Conservation (phyloP, 2,888 invertebrate species). For the Alviniconcha strummeri region DNA sequence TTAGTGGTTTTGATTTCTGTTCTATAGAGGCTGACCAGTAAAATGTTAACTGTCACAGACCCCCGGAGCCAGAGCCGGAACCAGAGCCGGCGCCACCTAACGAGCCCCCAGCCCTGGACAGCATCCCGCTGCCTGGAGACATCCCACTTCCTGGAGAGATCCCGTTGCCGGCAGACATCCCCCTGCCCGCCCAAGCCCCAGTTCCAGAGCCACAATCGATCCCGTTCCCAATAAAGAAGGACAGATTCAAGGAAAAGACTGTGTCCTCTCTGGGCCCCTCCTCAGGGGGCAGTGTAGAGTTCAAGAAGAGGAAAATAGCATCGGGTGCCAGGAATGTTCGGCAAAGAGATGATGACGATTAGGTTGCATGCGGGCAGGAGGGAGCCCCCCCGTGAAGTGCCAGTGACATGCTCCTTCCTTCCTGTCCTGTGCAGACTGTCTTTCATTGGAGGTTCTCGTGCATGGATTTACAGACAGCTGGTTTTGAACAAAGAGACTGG, state of each 20-base stretch:
- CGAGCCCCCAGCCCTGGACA: conserved; percentile 44
- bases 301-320: conserved; percentile 66
- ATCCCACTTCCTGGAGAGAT: conserved; percentile 48
- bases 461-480: too few relatives aligned
- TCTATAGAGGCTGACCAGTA: too few relatives aligned
- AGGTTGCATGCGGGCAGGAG: not conserved
- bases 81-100: conserved; percentile 31
- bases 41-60: not conserved
- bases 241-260: conserved; percentile 63
- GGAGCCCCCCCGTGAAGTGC: too few relatives aligned
- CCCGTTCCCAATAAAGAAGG: conserved; percentile 32
- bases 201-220: conserved; percentile 24
- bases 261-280: conserved; percentile 56
- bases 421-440: too few relatives aligned
- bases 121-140: conserved; percentile 50
- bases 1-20: too few relatives aligned
- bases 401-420: too few relatives aligned
- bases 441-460: too few relatives aligned
- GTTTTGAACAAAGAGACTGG: too few relatives aligned
- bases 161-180: conserved; percentile 50
- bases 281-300: conserved; percentile 54
- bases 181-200: conserved; percentile 48
- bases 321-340: conserved; percentile 59
- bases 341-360: conserved; percentile 54
- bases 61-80: conserved; percentile 9